Percentiles rank a stretch among this genome's conserved stretches.
Conservation (phyloP, 2,113 vertebrate species). For the Dinomys branickii region DNA sequence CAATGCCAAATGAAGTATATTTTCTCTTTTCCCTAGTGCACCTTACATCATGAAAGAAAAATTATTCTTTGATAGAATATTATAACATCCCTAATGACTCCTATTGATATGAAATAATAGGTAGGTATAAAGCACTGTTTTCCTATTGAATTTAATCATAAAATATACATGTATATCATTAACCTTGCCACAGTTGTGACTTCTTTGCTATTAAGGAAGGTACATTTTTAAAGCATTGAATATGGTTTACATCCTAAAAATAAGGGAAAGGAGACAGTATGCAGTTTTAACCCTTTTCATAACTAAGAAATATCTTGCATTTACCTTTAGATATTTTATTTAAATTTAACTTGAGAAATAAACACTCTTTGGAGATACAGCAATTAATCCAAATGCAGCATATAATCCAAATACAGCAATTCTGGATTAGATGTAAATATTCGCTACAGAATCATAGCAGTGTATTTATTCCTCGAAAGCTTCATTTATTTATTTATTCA, state of each 20-base stretch:
- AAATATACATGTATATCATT: background rate
- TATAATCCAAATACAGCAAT: background rate
- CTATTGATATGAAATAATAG: constrained; percentile 67
- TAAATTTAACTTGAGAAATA: background rate
- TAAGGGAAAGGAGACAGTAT: background rate
- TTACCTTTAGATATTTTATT: background rate
- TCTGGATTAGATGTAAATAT: background rate
- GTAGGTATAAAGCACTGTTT: constrained; percentile 56
- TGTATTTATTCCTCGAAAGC: background rate
- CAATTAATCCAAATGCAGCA: too few relatives aligned
- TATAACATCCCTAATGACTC: constrained; percentile 60
- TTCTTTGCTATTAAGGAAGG: background rate
- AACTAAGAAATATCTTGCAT: background rate
- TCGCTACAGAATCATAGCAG: background rate
- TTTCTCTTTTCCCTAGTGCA: constrained; percentile 80
- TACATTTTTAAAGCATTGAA: background rate
- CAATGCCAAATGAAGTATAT: constrained; percentile 65
- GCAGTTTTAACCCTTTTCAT: background rate
- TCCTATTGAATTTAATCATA: constrained; percentile 18
- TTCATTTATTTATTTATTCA: too few relatives aligned
- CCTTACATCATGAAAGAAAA: constrained; percentile 61
- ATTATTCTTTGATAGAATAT: constrained; percentile 68
- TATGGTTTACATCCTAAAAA: background rate
- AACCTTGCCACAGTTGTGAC: background rate
- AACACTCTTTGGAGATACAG: fast-evolving